Percentiles rank a stretch among this genome's conserved stretches.
Evolutionary conservation across 2,797 vertebrate genomes (phyloP).

Genomic region (Lepidocolaptes lacrymiger): DNA sequence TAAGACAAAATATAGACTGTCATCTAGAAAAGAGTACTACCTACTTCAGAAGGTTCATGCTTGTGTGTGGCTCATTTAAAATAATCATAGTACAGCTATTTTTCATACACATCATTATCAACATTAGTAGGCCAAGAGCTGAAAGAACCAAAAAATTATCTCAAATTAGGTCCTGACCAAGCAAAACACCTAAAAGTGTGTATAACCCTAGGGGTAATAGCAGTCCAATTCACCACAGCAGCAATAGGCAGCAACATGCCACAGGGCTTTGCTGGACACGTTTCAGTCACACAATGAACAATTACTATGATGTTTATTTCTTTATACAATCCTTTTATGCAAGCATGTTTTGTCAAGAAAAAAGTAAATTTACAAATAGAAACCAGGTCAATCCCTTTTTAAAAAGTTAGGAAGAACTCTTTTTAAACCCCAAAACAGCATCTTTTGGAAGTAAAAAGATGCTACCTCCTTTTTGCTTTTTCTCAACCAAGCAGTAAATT

Average conservation of each 20-base stretch:
- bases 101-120: background rate
- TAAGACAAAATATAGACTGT: background rate
- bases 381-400: background rate
- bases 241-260: background rate
- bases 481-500: background rate
- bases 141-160: background rate
- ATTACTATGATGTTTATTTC: background rate
- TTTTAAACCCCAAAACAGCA: background rate
- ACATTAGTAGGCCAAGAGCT: background rate
- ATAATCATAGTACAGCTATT: background rate
- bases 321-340: background rate
- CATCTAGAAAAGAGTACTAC: background rate
- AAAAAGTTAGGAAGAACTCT: background rate
- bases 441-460: fast-evolving
- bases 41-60: background rate
- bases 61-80: background rate
- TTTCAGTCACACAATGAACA: background rate
- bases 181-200: background rate
- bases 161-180: background rate
- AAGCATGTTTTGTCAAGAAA: background rate
- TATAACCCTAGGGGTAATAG: background rate
- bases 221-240: background rate
- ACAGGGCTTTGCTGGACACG: background rate
- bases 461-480: background rate
- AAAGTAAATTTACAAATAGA: background rate